Conservation (phyloP, 2,888 invertebrate species). For the Callinectes sapidus region DNA sequence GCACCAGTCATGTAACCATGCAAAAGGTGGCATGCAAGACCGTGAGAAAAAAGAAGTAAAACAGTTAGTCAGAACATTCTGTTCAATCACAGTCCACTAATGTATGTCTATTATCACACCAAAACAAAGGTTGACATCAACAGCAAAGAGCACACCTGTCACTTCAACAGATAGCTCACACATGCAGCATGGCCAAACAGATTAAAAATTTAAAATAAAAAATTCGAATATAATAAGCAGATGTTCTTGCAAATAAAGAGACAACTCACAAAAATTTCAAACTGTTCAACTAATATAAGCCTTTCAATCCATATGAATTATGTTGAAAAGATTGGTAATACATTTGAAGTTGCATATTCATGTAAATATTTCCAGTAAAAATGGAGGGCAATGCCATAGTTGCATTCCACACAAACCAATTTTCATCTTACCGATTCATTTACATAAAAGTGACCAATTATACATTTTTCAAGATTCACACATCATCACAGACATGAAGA, state of each 20-base stretch:
- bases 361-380: background rate
- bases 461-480: background rate
- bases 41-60: constrained; percentile 41
- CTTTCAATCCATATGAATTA: background rate
- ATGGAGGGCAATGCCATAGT: background rate
- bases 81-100: background rate
- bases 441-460: background rate
- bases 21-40: constrained; percentile 60
- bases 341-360: background rate
- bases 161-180: background rate
- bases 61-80: constrained; percentile 39
- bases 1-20: constrained; percentile 61
- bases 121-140: constrained; percentile 11
- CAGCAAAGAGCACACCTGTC: background rate
- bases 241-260: background rate
- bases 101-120: constrained; percentile 13
- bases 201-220: too few relatives aligned
- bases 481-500: background rate
- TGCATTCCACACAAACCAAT: background rate
- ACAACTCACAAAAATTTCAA: background rate
- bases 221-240: background rate
- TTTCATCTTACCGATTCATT: background rate
- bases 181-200: background rate
- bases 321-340: background rate
- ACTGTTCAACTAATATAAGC: background rate